A percentile compares a stretch with the other conserved stretches of the same genome.
phyloP scores from a whole-genome alignment of 2,888 invertebrate species.

The Alentia gelatinosa region DNA sequence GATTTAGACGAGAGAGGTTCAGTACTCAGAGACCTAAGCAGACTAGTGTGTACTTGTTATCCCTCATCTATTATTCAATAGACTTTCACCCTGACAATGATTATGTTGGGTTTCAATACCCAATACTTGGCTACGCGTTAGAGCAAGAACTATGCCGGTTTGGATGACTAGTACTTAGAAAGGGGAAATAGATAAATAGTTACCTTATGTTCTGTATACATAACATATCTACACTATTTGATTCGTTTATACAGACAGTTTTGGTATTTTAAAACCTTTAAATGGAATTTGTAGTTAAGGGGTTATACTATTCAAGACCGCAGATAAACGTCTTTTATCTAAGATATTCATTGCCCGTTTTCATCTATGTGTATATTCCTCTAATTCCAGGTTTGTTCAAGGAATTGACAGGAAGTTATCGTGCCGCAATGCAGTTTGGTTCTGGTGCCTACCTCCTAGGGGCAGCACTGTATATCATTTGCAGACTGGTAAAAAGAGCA shows the following conservation, averaged over 20 bases:
- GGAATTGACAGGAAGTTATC: slow-evolving; percentile 33
- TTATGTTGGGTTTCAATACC: too few species aligned
- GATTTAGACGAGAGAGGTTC: too few species aligned
- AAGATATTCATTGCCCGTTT: too few species aligned
- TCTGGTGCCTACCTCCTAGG: slow-evolving; percentile 36
- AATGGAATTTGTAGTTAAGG: neutral
- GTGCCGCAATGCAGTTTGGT: slow-evolving; percentile 9
- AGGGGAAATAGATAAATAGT: too few species aligned
- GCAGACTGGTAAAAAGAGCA: neutral
- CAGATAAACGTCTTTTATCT: neutral
- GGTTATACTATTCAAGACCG: neutral
- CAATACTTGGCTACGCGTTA: too few species aligned
- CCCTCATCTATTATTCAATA: too few species aligned
- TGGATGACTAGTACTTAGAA: too few species aligned
- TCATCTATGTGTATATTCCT: too few species aligned
- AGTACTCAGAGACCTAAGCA: too few species aligned
- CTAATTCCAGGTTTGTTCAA: neutral
- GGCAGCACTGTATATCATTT: neutral
- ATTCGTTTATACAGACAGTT: neutral
- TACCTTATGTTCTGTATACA: neutral
- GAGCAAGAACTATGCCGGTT: too few species aligned
- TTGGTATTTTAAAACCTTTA: neutral
- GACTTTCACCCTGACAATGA: too few species aligned
- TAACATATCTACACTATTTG: neutral
- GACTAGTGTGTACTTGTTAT: too few species aligned